Evolutionary conservation across 2,888 invertebrate genomes (phyloP).

Genomic region (Fissipunctia ypsillon): DNA sequence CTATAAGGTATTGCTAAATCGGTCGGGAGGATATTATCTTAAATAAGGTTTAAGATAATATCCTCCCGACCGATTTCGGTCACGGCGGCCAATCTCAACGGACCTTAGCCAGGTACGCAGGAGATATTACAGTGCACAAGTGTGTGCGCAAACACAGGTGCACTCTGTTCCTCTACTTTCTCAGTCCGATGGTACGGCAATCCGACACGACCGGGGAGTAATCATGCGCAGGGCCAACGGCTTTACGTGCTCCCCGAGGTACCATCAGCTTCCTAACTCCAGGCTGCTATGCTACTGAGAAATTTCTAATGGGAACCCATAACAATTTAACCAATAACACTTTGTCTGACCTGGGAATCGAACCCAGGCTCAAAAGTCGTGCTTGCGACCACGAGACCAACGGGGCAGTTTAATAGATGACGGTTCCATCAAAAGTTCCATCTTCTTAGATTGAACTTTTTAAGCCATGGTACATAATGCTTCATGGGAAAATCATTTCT

Average conservation of each 20-base stretch:
- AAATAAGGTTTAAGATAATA: not conserved
- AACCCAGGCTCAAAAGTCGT: not conserved
- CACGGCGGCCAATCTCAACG: not conserved
- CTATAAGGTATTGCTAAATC: no score
- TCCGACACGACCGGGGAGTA: no score
- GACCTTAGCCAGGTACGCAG: not conserved
- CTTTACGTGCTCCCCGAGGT: no score
- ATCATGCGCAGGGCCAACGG: no score
- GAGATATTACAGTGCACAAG: not conserved
- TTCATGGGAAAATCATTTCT: not conserved
- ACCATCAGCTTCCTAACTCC: not conserved
- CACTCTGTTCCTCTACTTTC: no score
- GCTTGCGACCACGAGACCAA: not conserved
- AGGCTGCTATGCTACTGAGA: not conserved
- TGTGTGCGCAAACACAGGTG: not conserved
- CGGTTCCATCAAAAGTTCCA: not conserved
- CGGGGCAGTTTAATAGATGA: not conserved
- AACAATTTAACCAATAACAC: not conserved
- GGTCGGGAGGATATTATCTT: no score
- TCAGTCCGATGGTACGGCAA: no score
- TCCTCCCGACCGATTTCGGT: not conserved
- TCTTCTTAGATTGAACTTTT: not conserved
- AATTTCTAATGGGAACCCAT: not conserved
- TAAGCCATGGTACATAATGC: not conserved
- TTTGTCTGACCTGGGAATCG: not conserved